These are phyloP conservation scores for Fregata magnificens DNA, from an alignment of 2,113 vertebrate genomes.

Conservation along the genomic window DNA sequence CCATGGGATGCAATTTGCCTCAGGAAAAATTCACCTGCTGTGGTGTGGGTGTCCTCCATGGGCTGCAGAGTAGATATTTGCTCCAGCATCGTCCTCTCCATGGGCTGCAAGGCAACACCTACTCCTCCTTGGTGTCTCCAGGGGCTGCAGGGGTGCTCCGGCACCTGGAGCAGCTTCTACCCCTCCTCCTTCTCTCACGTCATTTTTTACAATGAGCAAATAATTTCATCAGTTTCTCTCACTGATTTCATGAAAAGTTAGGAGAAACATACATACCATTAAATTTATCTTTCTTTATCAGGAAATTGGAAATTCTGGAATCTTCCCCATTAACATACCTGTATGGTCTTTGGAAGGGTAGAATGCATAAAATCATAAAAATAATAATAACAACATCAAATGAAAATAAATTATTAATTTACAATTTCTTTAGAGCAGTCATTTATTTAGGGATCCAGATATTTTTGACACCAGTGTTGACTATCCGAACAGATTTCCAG, in stretches of 20 bases:
- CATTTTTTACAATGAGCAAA: not conserved
- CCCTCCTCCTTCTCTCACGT: not conserved
- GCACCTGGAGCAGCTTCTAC: not conserved
- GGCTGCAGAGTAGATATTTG: not conserved
- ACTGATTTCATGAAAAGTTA: not conserved
- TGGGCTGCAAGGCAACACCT: not conserved
- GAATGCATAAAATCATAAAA: not conserved
- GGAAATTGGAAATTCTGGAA: not conserved
- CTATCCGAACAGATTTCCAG: not conserved
- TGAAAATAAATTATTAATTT: not conserved
- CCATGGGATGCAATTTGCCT: not conserved
- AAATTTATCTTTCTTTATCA: not conserved
- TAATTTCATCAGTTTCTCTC: not conserved
- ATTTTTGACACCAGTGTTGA: not conserved
- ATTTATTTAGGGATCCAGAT: not conserved
- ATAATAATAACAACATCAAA: not conserved
- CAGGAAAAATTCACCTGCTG: not conserved
- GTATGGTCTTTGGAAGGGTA: not conserved
- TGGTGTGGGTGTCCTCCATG: fast-evolving
- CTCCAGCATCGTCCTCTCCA: not conserved
- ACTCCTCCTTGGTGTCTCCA: not conserved
- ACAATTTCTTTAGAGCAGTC: not conserved
- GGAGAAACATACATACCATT: not conserved
- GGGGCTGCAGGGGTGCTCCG: fast-evolving
- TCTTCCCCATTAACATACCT: not conserved